Percentiles rank a stretch among this genome's conserved stretches.
These are phyloP conservation scores for Bubo bubo DNA, from an alignment of 2,113 vertebrate species.

Conservation along the genomic window DNA sequence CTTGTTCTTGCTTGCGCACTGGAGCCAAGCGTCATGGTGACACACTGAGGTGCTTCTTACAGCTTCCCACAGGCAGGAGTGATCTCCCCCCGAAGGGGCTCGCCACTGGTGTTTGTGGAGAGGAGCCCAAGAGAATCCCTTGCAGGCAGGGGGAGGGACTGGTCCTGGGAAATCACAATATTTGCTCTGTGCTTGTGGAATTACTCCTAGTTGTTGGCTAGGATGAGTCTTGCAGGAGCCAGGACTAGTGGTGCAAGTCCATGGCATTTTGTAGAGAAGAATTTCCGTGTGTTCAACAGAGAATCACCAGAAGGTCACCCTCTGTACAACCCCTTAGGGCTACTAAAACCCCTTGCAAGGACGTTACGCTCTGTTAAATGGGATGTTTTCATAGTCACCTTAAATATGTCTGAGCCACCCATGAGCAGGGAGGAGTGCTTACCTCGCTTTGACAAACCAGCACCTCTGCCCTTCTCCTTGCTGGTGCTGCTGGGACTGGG, in stretches of 20 bases:
- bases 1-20: neutral
- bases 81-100: neutral
- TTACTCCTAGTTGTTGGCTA: neutral
- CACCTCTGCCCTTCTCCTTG: no score
- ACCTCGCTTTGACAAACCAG: fast-evolving
- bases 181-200: neutral
- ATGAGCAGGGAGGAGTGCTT: no score
- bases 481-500: neutral
- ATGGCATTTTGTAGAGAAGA: neutral
- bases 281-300: neutral
- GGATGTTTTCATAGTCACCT: neutral
- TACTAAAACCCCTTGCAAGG: neutral
- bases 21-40: no score
- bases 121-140: neutral
- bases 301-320: no score
- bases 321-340: neutral
- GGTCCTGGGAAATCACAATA: neutral
- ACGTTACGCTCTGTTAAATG: neutral
- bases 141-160: neutral
- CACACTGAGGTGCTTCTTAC: neutral
- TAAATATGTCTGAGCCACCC: neutral
- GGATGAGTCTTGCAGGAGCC: neutral
- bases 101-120: fast-evolving
- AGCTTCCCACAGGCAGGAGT: neutral
- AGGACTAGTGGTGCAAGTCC: neutral